Percentiles rank a stretch among this genome's conserved stretches.
Evolutionary conservation across 2,113 vertebrate species (phyloP).

Genomic region (Albula goreensis): DNA sequence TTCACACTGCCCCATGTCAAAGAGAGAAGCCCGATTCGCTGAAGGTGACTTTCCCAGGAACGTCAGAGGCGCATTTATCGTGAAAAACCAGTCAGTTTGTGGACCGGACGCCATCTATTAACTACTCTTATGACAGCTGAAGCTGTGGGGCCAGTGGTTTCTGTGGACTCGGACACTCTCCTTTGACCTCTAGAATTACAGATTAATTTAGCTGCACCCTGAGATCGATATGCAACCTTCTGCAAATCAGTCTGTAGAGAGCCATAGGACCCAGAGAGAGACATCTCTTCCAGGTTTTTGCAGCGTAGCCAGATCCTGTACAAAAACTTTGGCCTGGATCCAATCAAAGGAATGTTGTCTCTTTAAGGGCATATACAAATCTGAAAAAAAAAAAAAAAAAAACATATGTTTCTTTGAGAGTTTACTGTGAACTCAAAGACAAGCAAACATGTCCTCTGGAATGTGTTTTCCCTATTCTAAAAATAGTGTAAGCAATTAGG

Average conservation of each 20-base stretch:
- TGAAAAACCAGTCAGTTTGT: neutral
- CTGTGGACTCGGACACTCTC: neutral
- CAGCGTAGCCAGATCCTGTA: no score
- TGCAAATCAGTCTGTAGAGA: neutral
- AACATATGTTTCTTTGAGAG: no score
- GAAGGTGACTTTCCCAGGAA: conserved; percentile 8
- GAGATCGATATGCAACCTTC: neutral
- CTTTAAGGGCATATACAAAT: no score
- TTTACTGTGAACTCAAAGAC: no score
- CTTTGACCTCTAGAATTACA: conserved; percentile 12
- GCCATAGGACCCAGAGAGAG: neutral
- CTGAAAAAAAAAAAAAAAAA: no score
- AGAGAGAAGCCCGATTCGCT: neutral
- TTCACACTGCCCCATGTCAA: neutral
- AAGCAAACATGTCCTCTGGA: no score
- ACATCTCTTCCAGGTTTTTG: no score
- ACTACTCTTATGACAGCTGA: neutral
- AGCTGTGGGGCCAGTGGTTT: neutral
- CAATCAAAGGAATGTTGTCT: no score
- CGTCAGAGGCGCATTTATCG: neutral
- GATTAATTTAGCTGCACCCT: conserved; percentile 1
- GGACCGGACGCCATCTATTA: neutral
- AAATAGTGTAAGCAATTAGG: no score
- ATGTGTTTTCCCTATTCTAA: no score
- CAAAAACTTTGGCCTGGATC: no score